A percentile compares a stretch with the other conserved stretches of the same genome.
These are phyloP conservation scores for Marisa cornuarietis DNA, from an alignment of 1,140 invertebrate species.

Conservation along the genomic window DNA sequence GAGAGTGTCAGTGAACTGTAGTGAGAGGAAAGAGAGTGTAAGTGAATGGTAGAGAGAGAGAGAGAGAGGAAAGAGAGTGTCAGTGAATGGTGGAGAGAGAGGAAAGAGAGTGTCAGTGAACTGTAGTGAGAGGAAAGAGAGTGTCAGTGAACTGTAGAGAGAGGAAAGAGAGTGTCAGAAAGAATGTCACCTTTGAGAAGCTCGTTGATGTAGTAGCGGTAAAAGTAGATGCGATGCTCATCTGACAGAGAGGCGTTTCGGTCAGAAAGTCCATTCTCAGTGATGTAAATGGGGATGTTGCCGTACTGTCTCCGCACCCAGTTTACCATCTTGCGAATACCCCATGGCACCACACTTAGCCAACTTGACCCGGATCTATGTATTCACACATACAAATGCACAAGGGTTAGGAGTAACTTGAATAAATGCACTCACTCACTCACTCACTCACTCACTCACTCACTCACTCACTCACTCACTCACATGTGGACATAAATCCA, in stretches of 20 bases:
- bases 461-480: background rate
- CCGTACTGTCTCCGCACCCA: slow-evolving; percentile 73
- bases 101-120: too few species aligned
- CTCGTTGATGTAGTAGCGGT: slow-evolving; percentile 72
- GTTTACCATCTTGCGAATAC: slow-evolving; percentile 74
- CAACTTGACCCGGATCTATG: slow-evolving; percentile 54
- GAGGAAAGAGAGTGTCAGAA: too few species aligned
- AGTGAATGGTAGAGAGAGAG: too few species aligned
- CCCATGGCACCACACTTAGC: slow-evolving; percentile 71
- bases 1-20: too few species aligned
- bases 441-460: background rate
- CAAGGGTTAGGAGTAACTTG: too few species aligned
- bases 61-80: too few species aligned
- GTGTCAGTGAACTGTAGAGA: too few species aligned
- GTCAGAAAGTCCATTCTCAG: slow-evolving; percentile 77
- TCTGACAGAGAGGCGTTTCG: slow-evolving; percentile 68
- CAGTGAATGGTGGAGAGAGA: too few species aligned
- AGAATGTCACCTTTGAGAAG: slow-evolving; percentile 68
- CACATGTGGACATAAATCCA: too few species aligned
- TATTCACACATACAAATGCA: background rate
- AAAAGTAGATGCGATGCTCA: slow-evolving; percentile 69
- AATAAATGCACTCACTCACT: background rate
- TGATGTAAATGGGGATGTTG: slow-evolving; percentile 74
- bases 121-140: too few species aligned
- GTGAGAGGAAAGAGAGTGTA: too few species aligned